Evolutionary conservation across 2,888 invertebrate species (phyloP), one percentile per base, ranked within the genome.

Genomic region (Pteria penguin): DNA sequence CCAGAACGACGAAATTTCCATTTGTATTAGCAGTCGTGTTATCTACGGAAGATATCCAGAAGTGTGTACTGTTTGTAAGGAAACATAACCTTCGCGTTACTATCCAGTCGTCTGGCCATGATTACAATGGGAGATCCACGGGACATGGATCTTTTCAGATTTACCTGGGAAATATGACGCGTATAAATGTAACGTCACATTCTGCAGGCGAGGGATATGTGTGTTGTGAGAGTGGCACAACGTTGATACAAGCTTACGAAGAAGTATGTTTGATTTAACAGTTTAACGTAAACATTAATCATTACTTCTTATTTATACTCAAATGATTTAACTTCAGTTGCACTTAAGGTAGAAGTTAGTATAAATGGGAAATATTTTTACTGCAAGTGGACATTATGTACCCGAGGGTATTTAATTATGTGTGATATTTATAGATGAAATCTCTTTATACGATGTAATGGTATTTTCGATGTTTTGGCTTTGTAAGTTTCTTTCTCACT

Each of bases 181-280:
- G 52, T 45, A 69, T 80, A 45, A 76, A 76, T 29, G 31, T 80
- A 22, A 55, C 66, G 52, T 81, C 84, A 0, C 18, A 33, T 4
- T 61, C 82, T 55, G 75, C 71, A 18, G 36, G 54, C 4, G 84
- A 79, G 26, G 84, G 84, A 45, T 81, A 79, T 69, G 72, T 82
- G 1, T 79, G 74, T 22, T 76, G 81, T 29, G 75, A 81, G 52
- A 76, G 73, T 31, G 84, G 83, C 3, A 78, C 67, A 22, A 57
- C 71, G 1, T 83, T 82, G 82, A 3, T 76, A 31, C 62, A 79
- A 14, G 76, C 83, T 14, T 84, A 83, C 45, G 45, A 61, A 57
- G 78, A 78, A 78, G 83, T 84, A 76, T n/a, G n/a, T n/a, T n/a
- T n/a, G n/a, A n/a, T n/a, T n/a, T n/a, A n/a, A n/a, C n/a, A n/a